These are phyloP conservation scores for Nettapus auritus DNA, from an alignment of 2,113 vertebrate genomes.

Conservation along the genomic window DNA sequence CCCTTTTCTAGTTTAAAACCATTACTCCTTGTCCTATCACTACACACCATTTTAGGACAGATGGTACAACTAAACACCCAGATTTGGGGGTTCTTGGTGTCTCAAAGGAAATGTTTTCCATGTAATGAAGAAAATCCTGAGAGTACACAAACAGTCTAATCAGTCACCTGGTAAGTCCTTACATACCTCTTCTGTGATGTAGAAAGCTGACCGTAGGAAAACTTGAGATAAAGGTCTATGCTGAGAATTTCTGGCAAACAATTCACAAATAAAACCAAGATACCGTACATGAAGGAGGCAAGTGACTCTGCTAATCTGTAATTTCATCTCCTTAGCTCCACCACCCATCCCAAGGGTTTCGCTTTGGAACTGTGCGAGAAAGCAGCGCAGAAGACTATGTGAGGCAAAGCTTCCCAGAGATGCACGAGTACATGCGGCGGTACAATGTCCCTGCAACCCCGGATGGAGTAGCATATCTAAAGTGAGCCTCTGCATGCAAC, in stretches of 20 bases:
- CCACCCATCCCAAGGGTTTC: conserved; percentile 90
- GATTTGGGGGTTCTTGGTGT: neutral
- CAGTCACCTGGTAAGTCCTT: neutral
- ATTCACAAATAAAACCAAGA: neutral
- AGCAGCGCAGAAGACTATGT: conserved; percentile 91
- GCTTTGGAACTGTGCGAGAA: conserved; percentile 88
- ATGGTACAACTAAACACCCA: neutral
- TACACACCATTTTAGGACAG: neutral
- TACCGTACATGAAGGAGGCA: neutral
- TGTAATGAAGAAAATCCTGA: neutral
- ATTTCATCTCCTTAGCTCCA: conserved; percentile 80
- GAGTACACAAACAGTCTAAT: neutral
- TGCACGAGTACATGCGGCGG: conserved; percentile 91
- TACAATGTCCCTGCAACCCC: conserved; percentile 89
- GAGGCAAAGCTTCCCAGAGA: conserved; percentile 90
- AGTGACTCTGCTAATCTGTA: neutral
- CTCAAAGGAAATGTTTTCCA: neutral
- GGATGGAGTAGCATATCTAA: conserved; percentile 83
- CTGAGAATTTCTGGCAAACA: neutral
- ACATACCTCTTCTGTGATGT: neutral
- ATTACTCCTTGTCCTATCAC: no score
- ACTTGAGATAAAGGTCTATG: neutral
- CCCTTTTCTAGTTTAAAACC: no score
- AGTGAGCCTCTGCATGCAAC: conserved; percentile 76
- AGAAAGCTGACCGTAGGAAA: neutral